A percentile compares a stretch with the other conserved stretches of the same genome.
Evolutionary conservation across 2,797 vertebrate genomes (phyloP).

Genomic region (Rhinophrynus dorsalis): DNA sequence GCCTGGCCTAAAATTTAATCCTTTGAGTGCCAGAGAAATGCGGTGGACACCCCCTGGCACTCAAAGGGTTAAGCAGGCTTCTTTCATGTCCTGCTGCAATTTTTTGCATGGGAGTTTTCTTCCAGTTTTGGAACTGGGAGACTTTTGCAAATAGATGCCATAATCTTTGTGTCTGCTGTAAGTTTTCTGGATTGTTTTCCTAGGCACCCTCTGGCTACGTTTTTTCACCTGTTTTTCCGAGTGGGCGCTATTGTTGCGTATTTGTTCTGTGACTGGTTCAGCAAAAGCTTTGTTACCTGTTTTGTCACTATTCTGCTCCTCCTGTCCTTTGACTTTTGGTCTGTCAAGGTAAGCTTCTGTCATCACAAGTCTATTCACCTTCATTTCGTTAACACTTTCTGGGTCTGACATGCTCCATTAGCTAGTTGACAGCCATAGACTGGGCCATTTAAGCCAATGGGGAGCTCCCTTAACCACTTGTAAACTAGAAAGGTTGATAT

Average conservation of each 20-base stretch:
- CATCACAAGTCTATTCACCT: neutral
- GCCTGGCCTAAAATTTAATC: no score
- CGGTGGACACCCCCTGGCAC: no score
- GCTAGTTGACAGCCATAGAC: neutral
- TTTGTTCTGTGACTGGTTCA: slow-evolving; percentile 82
- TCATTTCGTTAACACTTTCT: slow-evolving; percentile 2
- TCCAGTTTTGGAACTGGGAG: no score
- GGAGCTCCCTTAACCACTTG: no score
- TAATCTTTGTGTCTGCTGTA: neutral
- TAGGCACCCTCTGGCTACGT: slow-evolving; percentile 80
- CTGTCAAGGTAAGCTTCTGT: slow-evolving; percentile 72
- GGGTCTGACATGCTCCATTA: neutral
- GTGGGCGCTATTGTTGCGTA: slow-evolving; percentile 77
- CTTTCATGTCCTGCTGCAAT: no score
- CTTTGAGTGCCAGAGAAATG: no score
- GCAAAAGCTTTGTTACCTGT: slow-evolving; percentile 76
- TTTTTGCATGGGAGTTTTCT: no score
- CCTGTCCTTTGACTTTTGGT: slow-evolving; percentile 81
- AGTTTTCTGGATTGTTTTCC: slow-evolving; percentile 25
- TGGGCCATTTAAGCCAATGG: no score
- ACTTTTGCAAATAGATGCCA: no score
- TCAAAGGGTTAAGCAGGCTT: no score
- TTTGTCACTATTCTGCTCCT: slow-evolving; percentile 78
- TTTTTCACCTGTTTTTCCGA: slow-evolving; percentile 81
- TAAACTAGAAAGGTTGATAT: no score